Evolutionary conservation across 2,113 vertebrate genomes (phyloP).

Genomic region (Bettongia penicillata): DNA sequence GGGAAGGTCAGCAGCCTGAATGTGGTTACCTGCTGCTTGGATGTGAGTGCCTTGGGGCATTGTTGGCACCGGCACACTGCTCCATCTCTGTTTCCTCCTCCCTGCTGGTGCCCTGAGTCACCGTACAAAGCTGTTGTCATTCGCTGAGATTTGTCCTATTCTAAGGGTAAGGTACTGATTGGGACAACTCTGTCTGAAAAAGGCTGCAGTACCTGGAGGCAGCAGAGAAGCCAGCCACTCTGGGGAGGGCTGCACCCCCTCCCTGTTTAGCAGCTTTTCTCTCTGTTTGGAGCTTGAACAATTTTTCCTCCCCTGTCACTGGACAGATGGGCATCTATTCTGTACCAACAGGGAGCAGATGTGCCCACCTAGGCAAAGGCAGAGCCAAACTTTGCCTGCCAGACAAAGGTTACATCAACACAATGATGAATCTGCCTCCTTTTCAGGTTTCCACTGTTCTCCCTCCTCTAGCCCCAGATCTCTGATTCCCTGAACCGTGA

Average conservation of each 20-base stretch:
- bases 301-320: neutral
- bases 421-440: neutral
- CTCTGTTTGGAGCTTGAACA: neutral
- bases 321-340: neutral
- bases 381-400: neutral
- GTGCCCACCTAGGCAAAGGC: neutral
- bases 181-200: neutral
- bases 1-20: neutral
- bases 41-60: neutral
- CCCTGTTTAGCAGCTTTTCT: neutral
- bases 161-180: neutral
- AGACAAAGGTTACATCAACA: neutral
- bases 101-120: neutral
- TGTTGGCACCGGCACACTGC: neutral
- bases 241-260: neutral
- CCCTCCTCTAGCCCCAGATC: neutral
- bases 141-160: neutral
- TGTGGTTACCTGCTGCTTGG: neutral
- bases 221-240: neutral
- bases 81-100: neutral
- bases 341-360: neutral
- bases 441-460: neutral
- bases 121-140: neutral
- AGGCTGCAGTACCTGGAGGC: neutral
- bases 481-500: neutral